Evolutionary conservation across 2,113 vertebrate species (phyloP), one percentile per base, ranked within the genome.

Genomic region (Dicerorhinus sumatrensis): DNA sequence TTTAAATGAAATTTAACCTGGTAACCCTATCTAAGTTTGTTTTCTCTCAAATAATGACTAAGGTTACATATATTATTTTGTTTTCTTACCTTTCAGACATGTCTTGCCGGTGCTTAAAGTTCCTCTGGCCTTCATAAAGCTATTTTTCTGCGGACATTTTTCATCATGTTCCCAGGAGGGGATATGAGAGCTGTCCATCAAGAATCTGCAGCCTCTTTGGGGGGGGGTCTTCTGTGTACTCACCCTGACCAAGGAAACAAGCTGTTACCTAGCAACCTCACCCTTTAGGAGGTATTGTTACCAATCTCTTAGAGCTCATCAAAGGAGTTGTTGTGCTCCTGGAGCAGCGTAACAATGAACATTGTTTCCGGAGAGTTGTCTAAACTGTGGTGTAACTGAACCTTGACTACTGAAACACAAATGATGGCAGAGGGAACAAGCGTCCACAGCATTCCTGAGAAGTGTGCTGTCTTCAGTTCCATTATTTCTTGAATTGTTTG

Each of bases 61-160:
- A 97, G 69, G 65, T 73, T 93, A 58, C 94, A 88, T 98, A 98
- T 93, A 93, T 60, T 62, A 95, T 98, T 97, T 97, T 91, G 21
- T 96, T 84, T 94, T 96, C 99, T 98, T 99, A 99, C 99, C 99
- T 99, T 99, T 99, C 99, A 63, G 99, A 99, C 99, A 99, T 99
- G 99, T 99, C 99, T 99, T 97, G 97, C 84, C 67, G 95, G 54
- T 96, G 86, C 89, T 56, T 27, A 54, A 6, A 98, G 17, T 98
- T 96, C 97, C 98, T 98, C 95, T 98, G 90, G 85, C 91, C 84
- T 90, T 98, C 97, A 89, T 86, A 25, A 94, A 97, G 94, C 95
- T 96, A 62, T 96, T 98, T 98, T 98, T 97, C 97, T 95, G 97
- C 97, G 92, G 87, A 92, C 29, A 90, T 97, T 95, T 98, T 98